These are phyloP conservation scores for Cheumatopsyche charites DNA, from an alignment of 1,140 invertebrate genomes.

Conservation along the genomic window DNA sequence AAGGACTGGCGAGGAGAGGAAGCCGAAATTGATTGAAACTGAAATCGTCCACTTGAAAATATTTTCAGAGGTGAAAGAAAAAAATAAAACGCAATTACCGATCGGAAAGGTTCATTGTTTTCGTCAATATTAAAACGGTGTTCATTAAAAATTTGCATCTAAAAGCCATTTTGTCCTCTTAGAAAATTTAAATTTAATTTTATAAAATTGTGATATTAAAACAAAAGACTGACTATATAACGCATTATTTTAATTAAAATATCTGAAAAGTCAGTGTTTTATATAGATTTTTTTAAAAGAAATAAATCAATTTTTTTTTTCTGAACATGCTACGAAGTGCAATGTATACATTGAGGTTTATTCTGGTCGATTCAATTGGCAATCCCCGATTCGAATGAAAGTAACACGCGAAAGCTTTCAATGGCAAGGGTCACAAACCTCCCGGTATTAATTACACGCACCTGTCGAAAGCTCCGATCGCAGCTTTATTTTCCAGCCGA, in stretches of 20 bases:
- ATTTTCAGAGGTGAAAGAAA: not conserved
- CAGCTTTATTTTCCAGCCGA: slow-evolving; percentile 30
- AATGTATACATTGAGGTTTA: no score
- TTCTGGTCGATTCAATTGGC: not conserved
- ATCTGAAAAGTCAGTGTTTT: no score
- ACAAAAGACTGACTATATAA: no score
- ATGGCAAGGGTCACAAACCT: slow-evolving; percentile 22
- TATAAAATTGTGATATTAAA: no score
- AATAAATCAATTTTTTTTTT: no score
- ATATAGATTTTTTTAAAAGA: no score
- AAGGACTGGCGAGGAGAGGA: no score
- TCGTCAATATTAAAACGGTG: not conserved
- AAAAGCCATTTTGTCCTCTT: no score
- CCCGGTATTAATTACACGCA: slow-evolving; percentile 36
- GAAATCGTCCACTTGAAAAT: slow-evolving; percentile 10
- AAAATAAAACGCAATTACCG: not conserved
- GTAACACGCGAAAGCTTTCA: slow-evolving; percentile 33
- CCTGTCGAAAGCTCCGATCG: slow-evolving; percentile 35
- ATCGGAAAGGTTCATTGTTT: not conserved
- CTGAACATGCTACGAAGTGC: no score
- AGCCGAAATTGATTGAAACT: slow-evolving; percentile 3
- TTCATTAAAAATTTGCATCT: not conserved
- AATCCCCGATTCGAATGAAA: slow-evolving; percentile 21
- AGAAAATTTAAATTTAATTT: no score
- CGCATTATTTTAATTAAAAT: no score